Evolutionary conservation across 2,797 vertebrate genomes (phyloP).

Genomic region (Peromyscus melanophrys): DNA sequence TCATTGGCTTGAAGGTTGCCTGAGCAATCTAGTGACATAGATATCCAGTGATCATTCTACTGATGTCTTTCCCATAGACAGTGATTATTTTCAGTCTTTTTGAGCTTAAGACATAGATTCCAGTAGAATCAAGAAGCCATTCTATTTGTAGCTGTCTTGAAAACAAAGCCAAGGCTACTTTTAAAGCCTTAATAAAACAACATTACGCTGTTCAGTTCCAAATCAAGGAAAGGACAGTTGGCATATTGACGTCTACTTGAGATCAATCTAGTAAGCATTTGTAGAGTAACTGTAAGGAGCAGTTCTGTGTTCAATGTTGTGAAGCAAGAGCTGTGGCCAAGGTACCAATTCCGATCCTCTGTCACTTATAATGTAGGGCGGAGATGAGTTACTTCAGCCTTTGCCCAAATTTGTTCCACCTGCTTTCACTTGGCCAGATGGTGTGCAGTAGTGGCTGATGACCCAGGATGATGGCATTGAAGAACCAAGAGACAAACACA

Average conservation of each 20-base stretch:
- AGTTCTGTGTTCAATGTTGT: background rate
- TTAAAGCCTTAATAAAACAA: conserved; percentile 29
- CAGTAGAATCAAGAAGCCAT: conserved; percentile 4
- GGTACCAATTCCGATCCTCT: background rate
- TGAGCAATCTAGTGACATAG: background rate
- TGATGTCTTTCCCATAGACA: background rate
- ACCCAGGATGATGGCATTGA: background rate
- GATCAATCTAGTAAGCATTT: background rate
- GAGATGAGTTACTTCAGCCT: background rate
- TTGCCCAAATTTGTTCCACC: background rate
- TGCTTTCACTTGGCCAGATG: background rate
- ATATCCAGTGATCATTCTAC: background rate
- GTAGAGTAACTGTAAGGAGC: background rate
- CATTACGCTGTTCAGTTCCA: background rate
- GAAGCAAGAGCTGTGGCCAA: background rate
- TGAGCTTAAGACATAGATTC: background rate
- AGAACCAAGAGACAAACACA: background rate
- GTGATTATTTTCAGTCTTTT: conserved; percentile 6
- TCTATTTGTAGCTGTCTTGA: background rate
- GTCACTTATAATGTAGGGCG: background rate
- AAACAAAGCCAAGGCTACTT: conserved; percentile 14
- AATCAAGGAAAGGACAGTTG: background rate
- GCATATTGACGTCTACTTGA: background rate
- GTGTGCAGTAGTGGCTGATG: background rate
- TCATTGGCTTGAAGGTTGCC: background rate